These are phyloP conservation scores for Agriopis leucophaearia DNA, from an alignment of 2,888 invertebrate genomes.

Conservation along the genomic window DNA sequence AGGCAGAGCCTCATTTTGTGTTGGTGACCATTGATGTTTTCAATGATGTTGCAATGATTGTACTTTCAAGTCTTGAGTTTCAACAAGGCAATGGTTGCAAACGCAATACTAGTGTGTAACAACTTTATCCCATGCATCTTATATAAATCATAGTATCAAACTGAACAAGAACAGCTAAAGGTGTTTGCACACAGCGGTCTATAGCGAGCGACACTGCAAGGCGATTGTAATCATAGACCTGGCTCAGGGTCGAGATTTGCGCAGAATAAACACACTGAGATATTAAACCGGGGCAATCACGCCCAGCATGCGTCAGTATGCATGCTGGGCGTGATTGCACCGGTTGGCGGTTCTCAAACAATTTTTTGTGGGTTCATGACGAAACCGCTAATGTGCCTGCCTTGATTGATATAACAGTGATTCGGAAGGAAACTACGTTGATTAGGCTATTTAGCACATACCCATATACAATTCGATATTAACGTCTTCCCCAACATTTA, in stretches of 20 bases:
- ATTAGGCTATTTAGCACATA: slow-evolving; percentile 8
- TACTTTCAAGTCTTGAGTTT: not conserved
- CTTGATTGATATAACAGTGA: slow-evolving; percentile 42
- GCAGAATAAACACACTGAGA: slow-evolving; percentile 54
- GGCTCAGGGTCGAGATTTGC: slow-evolving; percentile 55
- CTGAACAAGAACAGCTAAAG: slow-evolving; percentile 28
- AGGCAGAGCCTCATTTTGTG: too few relatives aligned
- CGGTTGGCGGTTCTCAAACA: slow-evolving; percentile 50
- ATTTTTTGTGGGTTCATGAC: slow-evolving; percentile 47
- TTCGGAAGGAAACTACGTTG: slow-evolving; percentile 4
- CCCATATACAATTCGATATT: not conserved
- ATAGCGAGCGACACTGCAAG: slow-evolving; percentile 43
- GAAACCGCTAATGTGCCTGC: slow-evolving; percentile 42
- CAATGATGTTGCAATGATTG: not conserved
- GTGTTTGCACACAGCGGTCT: slow-evolving; percentile 32
- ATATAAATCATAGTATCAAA: slow-evolving; percentile 23
- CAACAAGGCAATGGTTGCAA: not conserved
- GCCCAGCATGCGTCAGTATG: slow-evolving; percentile 49
- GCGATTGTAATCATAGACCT: slow-evolving; percentile 41
- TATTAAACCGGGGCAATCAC: slow-evolving; percentile 57
- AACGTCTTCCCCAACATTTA: not conserved
- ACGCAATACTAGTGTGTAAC: slow-evolving; percentile 7
- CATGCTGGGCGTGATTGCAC: too few relatives aligned
- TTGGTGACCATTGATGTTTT: too few relatives aligned
- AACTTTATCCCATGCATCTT: slow-evolving; percentile 29